A percentile compares a stretch with the other conserved stretches of the same genome.
These are phyloP conservation scores for Hiodon tergisus DNA, from an alignment of 2,113 vertebrate species.

Conservation along the genomic window DNA sequence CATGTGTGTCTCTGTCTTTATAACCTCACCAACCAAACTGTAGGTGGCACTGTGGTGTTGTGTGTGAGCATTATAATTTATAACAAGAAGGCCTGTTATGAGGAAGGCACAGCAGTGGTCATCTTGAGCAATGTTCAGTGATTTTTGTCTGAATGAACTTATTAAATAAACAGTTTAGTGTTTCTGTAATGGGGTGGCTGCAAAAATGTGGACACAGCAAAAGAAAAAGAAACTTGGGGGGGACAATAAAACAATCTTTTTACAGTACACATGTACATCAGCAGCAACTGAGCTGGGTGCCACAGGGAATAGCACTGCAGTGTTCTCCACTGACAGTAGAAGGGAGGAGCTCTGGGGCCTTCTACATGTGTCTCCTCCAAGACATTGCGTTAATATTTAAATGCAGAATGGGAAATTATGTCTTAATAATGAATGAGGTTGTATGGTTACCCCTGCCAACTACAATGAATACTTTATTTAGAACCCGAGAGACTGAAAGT, in stretches of 20 bases:
- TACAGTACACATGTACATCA: slow-evolving; percentile 22
- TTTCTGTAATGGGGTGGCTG: too few species aligned
- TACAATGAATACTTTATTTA: neutral
- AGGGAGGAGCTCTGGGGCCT: slow-evolving; percentile 18
- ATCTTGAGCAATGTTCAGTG: too few species aligned
- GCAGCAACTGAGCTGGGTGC: slow-evolving; percentile 3
- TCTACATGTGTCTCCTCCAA: slow-evolving; percentile 27
- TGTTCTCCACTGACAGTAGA: slow-evolving; percentile 19
- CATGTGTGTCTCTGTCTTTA: neutral
- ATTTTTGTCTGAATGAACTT: too few species aligned
- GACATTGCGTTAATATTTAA: slow-evolving; percentile 50
- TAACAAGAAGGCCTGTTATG: too few species aligned
- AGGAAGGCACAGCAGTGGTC: neutral
- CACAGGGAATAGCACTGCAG: slow-evolving; percentile 25
- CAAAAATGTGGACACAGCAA: too few species aligned
- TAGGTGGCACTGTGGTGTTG: neutral
- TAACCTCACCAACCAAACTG: neutral
- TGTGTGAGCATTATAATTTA: too few species aligned
- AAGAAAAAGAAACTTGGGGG: neutral
- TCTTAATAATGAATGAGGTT: slow-evolving; percentile 34
- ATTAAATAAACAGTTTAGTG: too few species aligned
- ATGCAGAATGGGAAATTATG: neutral
- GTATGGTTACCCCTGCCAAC: slow-evolving; percentile 9
- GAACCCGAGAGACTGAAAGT: too few species aligned
- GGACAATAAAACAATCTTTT: slow-evolving; percentile 27